Evolutionary conservation across 2,797 vertebrate genomes (phyloP), one percentile per base, ranked within the genome.

Genomic region (Muscicapa comitata): DNA sequence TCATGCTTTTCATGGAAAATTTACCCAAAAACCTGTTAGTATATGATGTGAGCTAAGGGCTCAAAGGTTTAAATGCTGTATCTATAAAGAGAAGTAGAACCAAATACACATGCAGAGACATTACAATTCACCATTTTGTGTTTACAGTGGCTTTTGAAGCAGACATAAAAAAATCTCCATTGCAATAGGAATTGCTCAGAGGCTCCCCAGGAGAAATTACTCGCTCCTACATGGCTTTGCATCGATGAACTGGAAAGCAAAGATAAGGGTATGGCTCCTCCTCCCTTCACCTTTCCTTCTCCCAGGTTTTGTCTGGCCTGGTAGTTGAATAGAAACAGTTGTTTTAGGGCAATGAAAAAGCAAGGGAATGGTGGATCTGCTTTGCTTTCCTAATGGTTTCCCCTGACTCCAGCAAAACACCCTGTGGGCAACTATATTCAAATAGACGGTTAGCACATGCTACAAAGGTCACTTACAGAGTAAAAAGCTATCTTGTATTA

Each of bases 401-500:
- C 75, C 47, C 43, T 25, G 72, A 51, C 35, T 90, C 28, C 61
- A 82, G n/a, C 37, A 79, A 65, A 93, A 78, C 40, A 82, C 53
- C 24, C 74, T 3, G 3, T 42, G 50, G 75, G 71, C 86, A 95
- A 63, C 43, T 70, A 85, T 37, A 89, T 73, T 92, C 72, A 79
- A 68, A 95, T 13, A 85, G 76, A 70, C 4, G 2, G 58, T 57
- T 59, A 89, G 71, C 45, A 85, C 59, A 80, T 13, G 54, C 21
- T 67, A 38, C 38, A 83, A 75, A 50, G 90, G 92, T 93, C 81
- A 45, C 77, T 76, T 17, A 35, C 19, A 53, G 73, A 90, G 63
- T 38, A 85, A 92, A 92, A 91, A 80, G 38, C 75, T 89, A 87
- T 89, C 72, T 61, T 91, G 67, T 94, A 82, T 72, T 92, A 93